phyloP scores from a whole-genome alignment of 2,888 invertebrate species.

The Drosophila vallismaia region DNA sequence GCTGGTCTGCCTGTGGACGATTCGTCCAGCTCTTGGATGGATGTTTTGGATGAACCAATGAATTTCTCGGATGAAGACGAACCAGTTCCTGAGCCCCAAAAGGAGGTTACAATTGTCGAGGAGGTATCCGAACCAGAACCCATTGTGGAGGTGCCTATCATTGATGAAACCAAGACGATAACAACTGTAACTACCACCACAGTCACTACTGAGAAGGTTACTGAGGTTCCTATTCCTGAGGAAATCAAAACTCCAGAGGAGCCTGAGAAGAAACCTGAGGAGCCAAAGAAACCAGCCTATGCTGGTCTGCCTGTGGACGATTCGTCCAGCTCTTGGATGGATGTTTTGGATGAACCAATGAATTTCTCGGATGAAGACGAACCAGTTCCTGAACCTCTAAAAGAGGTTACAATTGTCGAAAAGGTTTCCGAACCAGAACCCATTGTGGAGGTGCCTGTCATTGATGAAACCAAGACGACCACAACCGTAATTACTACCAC shows the following conservation, averaged over 20 bases:
- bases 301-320: slow-evolving; percentile 79
- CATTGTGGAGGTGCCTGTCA: not conserved
- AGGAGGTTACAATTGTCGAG: not conserved
- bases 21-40: no score
- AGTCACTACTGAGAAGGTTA: slow-evolving; percentile 24
- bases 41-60: no score
- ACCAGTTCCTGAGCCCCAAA: slow-evolving; percentile 8
- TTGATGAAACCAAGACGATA: slow-evolving; percentile 24
- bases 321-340: slow-evolving; percentile 77
- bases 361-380: slow-evolving; percentile 56
- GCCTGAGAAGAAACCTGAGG: slow-evolving; percentile 27
- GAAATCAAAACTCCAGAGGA: slow-evolving; percentile 4
- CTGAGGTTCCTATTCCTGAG: not conserved
- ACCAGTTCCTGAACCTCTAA: not conserved
- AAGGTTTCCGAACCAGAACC: not conserved
- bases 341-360: slow-evolving; percentile 72
- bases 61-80: no score
- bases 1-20: no score
- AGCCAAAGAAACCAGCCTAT: slow-evolving; percentile 62
- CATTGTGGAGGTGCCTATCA: not conserved
- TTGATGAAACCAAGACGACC: slow-evolving; percentile 14
- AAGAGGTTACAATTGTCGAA: slow-evolving; percentile 5
- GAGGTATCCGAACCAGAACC: not conserved
- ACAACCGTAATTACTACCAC: slow-evolving; percentile 22
- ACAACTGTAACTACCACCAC: slow-evolving; percentile 35